Conservation (phyloP, 2,797 vertebrate species). For the Pyrocephalus nanus region DNA sequence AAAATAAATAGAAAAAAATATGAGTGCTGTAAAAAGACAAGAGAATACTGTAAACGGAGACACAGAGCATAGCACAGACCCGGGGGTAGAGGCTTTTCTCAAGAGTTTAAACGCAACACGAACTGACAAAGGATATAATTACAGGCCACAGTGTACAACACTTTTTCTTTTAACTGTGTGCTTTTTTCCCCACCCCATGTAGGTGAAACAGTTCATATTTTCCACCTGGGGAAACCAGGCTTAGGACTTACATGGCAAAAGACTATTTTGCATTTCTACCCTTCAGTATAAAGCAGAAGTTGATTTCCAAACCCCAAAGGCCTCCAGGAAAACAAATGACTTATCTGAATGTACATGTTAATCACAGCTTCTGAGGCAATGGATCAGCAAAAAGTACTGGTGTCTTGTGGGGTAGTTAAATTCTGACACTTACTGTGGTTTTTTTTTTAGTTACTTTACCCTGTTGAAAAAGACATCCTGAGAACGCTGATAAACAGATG, state of each 20-base stretch:
- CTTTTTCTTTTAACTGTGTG: background rate
- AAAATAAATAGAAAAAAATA: background rate
- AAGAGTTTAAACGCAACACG: background rate
- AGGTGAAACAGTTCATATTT: background rate
- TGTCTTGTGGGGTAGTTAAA: background rate
- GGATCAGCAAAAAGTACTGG: background rate
- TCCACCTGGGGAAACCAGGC: background rate
- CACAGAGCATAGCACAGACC: accelerated
- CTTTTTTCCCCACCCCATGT: accelerated
- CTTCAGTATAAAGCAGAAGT: background rate
- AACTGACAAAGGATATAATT: background rate
- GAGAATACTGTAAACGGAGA: background rate
- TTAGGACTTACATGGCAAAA: background rate
- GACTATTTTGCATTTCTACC: background rate
- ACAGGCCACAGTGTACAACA: background rate
- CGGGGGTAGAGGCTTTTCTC: background rate
- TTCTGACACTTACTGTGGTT: background rate
- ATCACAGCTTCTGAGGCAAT: background rate
- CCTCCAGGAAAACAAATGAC: background rate
- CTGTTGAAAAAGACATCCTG: background rate
- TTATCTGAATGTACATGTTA: background rate
- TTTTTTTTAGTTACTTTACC: background rate
- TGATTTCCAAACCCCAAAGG: background rate
- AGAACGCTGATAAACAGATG: background rate
- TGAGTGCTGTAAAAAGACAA: background rate